These are phyloP conservation scores for Acleris laterana DNA, from an alignment of 2,888 invertebrate genomes.

Conservation along the genomic window DNA sequence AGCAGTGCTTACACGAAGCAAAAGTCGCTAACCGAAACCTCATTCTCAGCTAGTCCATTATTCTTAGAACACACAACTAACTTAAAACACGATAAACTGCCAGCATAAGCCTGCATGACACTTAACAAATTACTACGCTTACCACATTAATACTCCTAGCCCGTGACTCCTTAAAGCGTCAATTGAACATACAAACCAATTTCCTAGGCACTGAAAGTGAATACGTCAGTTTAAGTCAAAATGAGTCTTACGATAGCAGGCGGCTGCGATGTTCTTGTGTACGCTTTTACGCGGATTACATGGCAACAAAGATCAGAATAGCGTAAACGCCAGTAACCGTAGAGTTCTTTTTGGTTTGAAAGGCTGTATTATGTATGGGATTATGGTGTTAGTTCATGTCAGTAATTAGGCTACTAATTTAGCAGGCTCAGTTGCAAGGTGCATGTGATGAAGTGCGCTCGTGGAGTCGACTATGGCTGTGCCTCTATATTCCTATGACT, in stretches of 20 bases:
- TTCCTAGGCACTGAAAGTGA: not conserved
- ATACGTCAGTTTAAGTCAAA: too few species aligned
- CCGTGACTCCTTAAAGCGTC: constrained; percentile 9
- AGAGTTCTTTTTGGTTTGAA: too few species aligned
- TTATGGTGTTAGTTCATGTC: constrained; percentile 15
- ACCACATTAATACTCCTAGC: constrained; percentile 3
- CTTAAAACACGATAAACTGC: constrained; percentile 5
- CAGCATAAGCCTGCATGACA: constrained; percentile 15
- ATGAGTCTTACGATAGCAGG: too few species aligned
- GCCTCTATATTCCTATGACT: too few species aligned
- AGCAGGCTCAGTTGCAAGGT: constrained; percentile 25
- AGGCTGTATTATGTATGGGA: not conserved
- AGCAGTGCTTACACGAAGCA: too few species aligned
- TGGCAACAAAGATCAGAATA: too few species aligned
- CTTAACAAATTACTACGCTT: constrained; percentile 25
- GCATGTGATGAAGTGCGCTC: constrained; percentile 12
- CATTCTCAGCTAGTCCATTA: not conserved
- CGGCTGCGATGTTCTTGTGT: too few species aligned
- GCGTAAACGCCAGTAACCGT: too few species aligned
- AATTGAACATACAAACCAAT: not conserved
- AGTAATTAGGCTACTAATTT: constrained; percentile 21
- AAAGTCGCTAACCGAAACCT: not conserved
- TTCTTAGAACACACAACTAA: constrained; percentile 6
- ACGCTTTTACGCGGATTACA: too few species aligned
- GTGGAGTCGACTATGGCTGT: too few species aligned